Conservation (phyloP, 2,888 invertebrate genomes). For the Epirrita christyi region DNA sequence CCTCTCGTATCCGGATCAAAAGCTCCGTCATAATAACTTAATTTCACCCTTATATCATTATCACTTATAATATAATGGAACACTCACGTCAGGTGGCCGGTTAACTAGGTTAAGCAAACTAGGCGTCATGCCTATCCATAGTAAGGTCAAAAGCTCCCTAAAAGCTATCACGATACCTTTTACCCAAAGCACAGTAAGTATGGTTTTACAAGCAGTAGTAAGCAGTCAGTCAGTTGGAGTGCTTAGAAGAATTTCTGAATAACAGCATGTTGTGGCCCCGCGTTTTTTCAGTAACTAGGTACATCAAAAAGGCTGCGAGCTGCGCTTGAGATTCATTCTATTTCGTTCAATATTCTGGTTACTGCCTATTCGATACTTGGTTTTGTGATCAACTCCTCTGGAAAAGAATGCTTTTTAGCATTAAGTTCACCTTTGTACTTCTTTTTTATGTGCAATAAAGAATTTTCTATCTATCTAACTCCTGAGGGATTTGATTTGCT, state of each 20-base stretch:
- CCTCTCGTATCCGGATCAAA: neutral
- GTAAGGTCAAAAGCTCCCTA: slow-evolving; percentile 29
- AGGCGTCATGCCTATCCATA: slow-evolving; percentile 21
- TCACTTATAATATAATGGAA: slow-evolving; percentile 24
- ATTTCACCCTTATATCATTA: slow-evolving; percentile 11
- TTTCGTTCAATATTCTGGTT: neutral
- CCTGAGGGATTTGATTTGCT: no score
- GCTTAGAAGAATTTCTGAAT: neutral
- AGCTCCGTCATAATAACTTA: slow-evolving; percentile 5
- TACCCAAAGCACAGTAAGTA: slow-evolving; percentile 9
- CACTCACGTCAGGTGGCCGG: slow-evolving; percentile 27
- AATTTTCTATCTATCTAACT: no score
- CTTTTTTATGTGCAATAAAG: no score
- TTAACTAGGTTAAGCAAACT: slow-evolving; percentile 32
- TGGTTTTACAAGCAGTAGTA: slow-evolving; percentile 6
- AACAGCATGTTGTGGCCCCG: neutral
- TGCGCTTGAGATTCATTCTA: no score
- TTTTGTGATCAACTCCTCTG: no score
- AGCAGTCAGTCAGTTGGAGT: no score
- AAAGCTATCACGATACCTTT: slow-evolving; percentile 36
- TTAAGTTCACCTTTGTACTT: no score
- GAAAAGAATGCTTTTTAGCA: no score
- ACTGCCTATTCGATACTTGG: neutral
- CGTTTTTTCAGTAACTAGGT: no score
- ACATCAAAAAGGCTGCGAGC: no score